Percentiles rank a stretch among this genome's conserved stretches.
These are phyloP conservation scores for Platycnemis pennipes DNA, from an alignment of 2,888 invertebrate species.

Conservation along the genomic window DNA sequence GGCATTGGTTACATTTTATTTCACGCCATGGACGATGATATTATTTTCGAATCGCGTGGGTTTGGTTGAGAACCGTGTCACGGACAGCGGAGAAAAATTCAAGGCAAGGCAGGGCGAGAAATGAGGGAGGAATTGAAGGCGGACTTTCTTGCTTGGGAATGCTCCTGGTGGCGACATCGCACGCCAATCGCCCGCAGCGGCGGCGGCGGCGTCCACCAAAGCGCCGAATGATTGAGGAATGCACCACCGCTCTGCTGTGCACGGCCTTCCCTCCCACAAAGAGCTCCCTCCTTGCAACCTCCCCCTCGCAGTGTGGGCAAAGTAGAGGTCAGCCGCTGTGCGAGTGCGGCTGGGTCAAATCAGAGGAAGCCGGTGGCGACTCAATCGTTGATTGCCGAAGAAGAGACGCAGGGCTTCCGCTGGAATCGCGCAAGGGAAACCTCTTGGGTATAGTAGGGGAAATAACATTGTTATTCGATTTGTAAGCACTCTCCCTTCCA, in stretches of 20 bases:
- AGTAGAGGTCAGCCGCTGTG: not conserved
- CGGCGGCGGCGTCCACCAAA: too few species aligned
- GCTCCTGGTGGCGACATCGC: not conserved
- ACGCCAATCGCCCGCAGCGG: not conserved
- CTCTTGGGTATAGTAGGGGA: not conserved
- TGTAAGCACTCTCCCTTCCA: not conserved
- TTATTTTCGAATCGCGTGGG: too few species aligned
- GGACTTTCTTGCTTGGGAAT: not conserved
- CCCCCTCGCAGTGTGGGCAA: not conserved
- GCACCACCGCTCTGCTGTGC: not conserved
- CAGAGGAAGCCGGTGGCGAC: not conserved
- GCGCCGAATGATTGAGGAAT: conserved; percentile 32
- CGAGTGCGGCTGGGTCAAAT: not conserved
- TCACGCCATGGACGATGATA: too few species aligned
- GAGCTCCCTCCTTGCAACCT: not conserved
- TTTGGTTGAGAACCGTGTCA: too few species aligned
- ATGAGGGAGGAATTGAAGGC: not conserved
- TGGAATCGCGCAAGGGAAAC: not conserved
- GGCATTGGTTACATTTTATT: too few species aligned
- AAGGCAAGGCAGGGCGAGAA: not conserved
- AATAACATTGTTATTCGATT: not conserved
- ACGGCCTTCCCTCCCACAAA: not conserved
- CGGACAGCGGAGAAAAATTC: too few species aligned
- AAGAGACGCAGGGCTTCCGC: not conserved
- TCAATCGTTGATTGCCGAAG: conserved; percentile 26